Percentiles rank a stretch among this genome's conserved stretches.
Conservation (phyloP, 2,797 vertebrate species). For the Varecia variegata region DNA sequence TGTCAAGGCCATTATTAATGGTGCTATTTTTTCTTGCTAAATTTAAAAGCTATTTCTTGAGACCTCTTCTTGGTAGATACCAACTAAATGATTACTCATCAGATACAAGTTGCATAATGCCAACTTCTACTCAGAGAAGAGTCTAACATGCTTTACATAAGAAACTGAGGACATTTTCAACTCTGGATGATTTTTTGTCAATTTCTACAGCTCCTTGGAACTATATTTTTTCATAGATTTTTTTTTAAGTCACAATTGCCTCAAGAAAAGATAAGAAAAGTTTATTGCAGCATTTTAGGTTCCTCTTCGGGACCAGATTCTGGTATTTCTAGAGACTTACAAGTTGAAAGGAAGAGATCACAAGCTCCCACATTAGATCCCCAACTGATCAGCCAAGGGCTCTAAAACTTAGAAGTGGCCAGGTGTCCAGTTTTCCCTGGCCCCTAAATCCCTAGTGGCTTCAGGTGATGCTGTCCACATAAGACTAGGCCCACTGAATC, state of each 20-base stretch:
- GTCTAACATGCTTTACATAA: not conserved
- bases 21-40: conserved; percentile 35
- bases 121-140: not conserved
- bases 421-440: not conserved
- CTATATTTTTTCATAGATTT: not conserved
- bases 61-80: conserved; percentile 43
- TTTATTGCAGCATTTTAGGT: not conserved
- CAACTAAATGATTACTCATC: conserved; percentile 49
- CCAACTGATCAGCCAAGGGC: not conserved
- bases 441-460: not conserved
- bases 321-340: not conserved
- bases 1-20: conserved; percentile 51
- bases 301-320: not conserved
- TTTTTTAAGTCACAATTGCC: not conserved
- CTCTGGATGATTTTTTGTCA: not conserved
- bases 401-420: not conserved
- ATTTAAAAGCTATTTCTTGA: conserved; percentile 57
- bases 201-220: not conserved
- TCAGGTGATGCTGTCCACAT: not conserved
- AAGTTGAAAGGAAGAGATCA: not conserved
- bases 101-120: not conserved
- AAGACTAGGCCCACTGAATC: not conserved
- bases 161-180: conserved; percentile 27
- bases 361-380: not conserved
- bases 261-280: not conserved